phyloP scores from a whole-genome alignment of 2,888 invertebrate species.

The Ectemnius lituratus region DNA sequence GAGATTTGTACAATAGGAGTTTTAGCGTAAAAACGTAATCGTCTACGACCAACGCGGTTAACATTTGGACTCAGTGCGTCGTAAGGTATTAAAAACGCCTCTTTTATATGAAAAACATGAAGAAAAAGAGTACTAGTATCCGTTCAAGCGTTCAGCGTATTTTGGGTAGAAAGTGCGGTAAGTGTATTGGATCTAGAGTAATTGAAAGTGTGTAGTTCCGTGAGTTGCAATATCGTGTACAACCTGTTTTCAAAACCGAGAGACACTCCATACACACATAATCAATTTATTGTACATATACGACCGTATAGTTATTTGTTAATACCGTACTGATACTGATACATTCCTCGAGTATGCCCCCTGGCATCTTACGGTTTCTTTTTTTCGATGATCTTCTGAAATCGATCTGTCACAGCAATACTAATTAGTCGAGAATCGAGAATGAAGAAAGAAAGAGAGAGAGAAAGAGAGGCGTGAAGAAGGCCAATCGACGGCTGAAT shows the following conservation, averaged over 20 bases:
- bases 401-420: not conserved
- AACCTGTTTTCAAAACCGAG: conserved; percentile 29
- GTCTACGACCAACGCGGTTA: conserved; percentile 28
- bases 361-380: not conserved
- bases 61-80: conserved; percentile 30
- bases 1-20: conserved; percentile 52
- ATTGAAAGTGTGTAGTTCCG: conserved; percentile 30
- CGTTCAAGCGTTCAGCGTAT: conserved; percentile 36
- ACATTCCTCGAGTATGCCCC: conserved; percentile 52
- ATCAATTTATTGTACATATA: conserved; percentile 56
- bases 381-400: not conserved
- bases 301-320: conserved; percentile 23
- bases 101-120: conserved; percentile 30
- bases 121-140: conserved; percentile 31
- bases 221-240: conserved; percentile 39
- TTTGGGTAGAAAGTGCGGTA: conserved; percentile 32
- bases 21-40: conserved; percentile 29
- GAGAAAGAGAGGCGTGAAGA: not conserved
- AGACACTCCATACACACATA: conserved; percentile 52
- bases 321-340: conserved; percentile 46
- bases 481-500: conserved; percentile 2
- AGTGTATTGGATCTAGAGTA: conserved; percentile 23
- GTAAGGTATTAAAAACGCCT: conserved; percentile 27
- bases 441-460: too few relatives aligned
- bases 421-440: not conserved